Evolutionary conservation across 2,113 vertebrate species (phyloP).

Genomic region (Pelvicachromis taeniatus): DNA sequence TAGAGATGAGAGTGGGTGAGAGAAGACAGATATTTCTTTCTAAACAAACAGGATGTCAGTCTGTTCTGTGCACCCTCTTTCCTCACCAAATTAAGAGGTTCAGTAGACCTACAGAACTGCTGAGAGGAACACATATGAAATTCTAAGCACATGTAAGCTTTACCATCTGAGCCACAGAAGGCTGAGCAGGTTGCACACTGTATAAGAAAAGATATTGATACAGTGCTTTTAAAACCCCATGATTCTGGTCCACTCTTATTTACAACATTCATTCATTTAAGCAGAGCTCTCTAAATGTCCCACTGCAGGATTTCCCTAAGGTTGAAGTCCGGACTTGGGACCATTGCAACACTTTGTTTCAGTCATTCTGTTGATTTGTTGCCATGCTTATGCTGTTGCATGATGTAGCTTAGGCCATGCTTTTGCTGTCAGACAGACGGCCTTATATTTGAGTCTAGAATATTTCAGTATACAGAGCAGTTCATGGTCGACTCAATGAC

Average conservation of each 20-base stretch:
- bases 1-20: neutral
- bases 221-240: neutral
- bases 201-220: neutral
- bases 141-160: too few relatives aligned
- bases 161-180: too few relatives aligned
- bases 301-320: neutral
- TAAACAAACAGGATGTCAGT: too few relatives aligned
- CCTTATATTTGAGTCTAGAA: neutral
- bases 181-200: neutral
- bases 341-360: neutral
- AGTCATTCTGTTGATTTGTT: neutral
- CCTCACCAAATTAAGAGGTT: too few relatives aligned
- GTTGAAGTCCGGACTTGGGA: neutral
- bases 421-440: neutral
- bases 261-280: neutral
- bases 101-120: too few relatives aligned
- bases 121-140: too few relatives aligned
- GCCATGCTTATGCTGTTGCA: neutral
- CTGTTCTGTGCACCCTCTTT: too few relatives aligned
- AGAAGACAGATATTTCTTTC: neutral
- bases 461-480: neutral
- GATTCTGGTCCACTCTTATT: neutral
- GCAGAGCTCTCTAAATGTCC: neutral
- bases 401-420: neutral
- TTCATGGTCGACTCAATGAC: neutral